Evolutionary conservation across 2,888 invertebrate genomes (phyloP), one percentile per base, ranked within the genome.

Genomic region (Chromoteleia sp.): DNA sequence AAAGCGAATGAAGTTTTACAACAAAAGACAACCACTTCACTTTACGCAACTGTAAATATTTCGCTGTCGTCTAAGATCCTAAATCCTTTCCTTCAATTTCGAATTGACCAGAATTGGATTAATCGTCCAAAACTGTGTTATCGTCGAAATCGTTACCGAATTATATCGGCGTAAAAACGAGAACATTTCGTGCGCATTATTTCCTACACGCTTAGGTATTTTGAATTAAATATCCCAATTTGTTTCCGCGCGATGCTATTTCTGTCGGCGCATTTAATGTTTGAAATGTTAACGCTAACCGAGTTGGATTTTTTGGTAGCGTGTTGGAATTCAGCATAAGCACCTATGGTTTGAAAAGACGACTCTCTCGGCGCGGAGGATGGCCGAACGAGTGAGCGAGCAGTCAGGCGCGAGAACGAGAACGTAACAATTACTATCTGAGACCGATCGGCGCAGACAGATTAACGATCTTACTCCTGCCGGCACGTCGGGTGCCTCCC

Each of bases 341-440:
- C 75, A 61, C 54, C 65, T 25, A 33, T 12, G 30, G 63, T 36
- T 67, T 39, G 52, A 15, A 63, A 77, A 41, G 81, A 81, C 61
- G 73, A 61, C 54, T 78, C 78, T 63, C 65, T 61, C 41, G 65
- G 33, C 14, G 68, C 73, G 59, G 67, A 68, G 75, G 75, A 68
- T 52, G 74, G 67, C 45, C 68, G 43, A 68, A 68, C 67, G 75
- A 71, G 80, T 48, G 71, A 84, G 86, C 86, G 78, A 84, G 85
- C 88, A 88, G 87, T 87, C 87, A 88, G 88, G 88, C 87, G 88
- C 86, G 89, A 89, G 89, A 90, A 90, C 89, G 88, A 87, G 90
- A 91, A 90, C 91, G 90, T 91, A 91, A 91, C 91, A 91, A 91
- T 91, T 91, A 91, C 91, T 91, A 91, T 91, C 90, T 87, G 88